A percentile compares a stretch with the other conserved stretches of the same genome.
Conservation (phyloP, 2,888 invertebrate genomes). For the Furcula furcula region DNA sequence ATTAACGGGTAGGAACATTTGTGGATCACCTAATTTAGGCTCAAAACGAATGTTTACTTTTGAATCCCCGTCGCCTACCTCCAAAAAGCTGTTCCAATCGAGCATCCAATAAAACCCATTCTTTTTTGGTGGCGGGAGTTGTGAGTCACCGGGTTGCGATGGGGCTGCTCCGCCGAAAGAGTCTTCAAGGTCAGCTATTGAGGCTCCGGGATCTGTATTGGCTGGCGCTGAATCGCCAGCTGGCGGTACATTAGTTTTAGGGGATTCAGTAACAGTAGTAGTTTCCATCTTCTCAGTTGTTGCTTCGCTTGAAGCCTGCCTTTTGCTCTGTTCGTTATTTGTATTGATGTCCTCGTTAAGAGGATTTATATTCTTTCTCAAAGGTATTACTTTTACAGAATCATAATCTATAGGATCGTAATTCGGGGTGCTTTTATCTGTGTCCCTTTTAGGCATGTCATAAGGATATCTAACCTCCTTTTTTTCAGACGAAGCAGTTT, state of each 20-base stretch:
- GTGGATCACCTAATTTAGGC: constrained; percentile 90
- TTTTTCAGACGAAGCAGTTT: constrained; percentile 63
- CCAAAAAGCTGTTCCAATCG: constrained; percentile 93
- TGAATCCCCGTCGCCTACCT: constrained; percentile 88
- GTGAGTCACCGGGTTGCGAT: constrained; percentile 80
- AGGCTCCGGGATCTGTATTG: constrained; percentile 75
- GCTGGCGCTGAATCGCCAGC: constrained; percentile 61
- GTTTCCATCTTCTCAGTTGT: constrained; percentile 13
- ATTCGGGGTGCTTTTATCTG: constrained; percentile 49
- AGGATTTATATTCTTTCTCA: constrained; percentile 61
- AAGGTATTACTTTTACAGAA: constrained; percentile 67
- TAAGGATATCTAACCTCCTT: constrained; percentile 56
- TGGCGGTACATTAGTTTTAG: constrained; percentile 37
- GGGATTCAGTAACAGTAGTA: constrained; percentile 37
- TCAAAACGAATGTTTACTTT: constrained; percentile 90
- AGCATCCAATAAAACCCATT: constrained; percentile 92
- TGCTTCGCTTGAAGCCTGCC: constrained; percentile 46
- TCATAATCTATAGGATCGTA: constrained; percentile 70
- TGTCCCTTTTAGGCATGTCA: constrained; percentile 60
- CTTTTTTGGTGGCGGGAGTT: constrained; percentile 84
- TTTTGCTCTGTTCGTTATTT: constrained; percentile 56
- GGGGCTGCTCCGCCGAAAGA: constrained; percentile 88
- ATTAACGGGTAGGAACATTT: constrained; percentile 87
- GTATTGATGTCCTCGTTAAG: constrained; percentile 44
- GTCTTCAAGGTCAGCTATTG: constrained; percentile 86